Base-by-base conservation (phyloP, 2,113 vertebrate species). In the Xiphophorus couchianus region DNA sequence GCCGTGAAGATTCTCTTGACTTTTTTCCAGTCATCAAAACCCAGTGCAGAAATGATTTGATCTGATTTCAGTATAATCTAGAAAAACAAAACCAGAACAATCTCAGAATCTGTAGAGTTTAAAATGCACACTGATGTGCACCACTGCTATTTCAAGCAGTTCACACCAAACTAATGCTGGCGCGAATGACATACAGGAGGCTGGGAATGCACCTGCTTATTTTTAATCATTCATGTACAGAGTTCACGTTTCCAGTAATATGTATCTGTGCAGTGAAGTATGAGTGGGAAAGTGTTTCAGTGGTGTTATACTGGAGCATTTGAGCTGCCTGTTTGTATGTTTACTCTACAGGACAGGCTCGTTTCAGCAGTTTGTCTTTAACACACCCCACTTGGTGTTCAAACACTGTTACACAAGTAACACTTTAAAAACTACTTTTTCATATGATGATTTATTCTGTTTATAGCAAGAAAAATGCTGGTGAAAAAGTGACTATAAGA, bases 21-120 rank as follows among this genome's bases (percentile, higher is more conserved):
- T 35, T 10, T 71, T 67, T 84, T 51, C 19, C 58, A 51, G 66
- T 86, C 77, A 76, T 88, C 73, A 74, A 82, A 78, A 73, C 73
- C 31, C 30, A 29, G 12, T 65, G 10, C 39, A n/a, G 11, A 22
- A 28, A 15, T 14, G 37, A 25, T 44, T 73, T 4, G 11, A 8
- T 74, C 35, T 27, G 17, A 14, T 42, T 14, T 28, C 27, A 42
- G 25, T 3, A 28, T 19, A 71, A 30, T 70, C 7, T 25, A 22
- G 19, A 54, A 6, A 22, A 54, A 54, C 19, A 54, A 54, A 22
- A 2, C 22, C 17, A 25, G 22, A 54, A 54, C 2, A 58, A n/a
- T 9, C 10, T 54, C 48, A 54, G 51, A n/a, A 10, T 58, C 8
- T 58, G 25, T 58, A n/a, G 1, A 5, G 51, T 58, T 58, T n/a